Conservation (phyloP, 2,888 invertebrate genomes). For the Icerya purchasi region DNA sequence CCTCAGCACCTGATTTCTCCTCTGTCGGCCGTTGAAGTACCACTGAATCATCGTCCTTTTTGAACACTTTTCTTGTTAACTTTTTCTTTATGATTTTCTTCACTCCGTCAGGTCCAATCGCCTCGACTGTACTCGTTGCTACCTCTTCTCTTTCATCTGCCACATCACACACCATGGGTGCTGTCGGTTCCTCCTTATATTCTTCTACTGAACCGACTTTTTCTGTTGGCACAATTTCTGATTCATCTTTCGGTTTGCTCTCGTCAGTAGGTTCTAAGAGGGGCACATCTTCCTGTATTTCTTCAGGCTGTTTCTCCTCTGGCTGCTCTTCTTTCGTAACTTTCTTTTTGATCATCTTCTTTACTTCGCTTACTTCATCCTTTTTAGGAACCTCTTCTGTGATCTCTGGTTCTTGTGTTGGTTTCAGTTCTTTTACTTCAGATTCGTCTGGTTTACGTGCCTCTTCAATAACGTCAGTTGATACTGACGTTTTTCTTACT, state of each 20-base stretch:
- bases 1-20: neutral
- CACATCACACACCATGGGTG: too few relatives aligned
- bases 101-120: neutral
- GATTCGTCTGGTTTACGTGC: neutral
- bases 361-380: conserved; percentile 16
- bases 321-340: conserved; percentile 18
- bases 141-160: too few relatives aligned
- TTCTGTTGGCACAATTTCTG: too few relatives aligned
- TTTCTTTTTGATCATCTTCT: conserved; percentile 23
- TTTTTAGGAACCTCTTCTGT: neutral
- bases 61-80: neutral
- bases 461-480: neutral
- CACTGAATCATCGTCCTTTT: neutral
- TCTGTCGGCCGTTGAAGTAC: neutral
- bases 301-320: conserved; percentile 24
- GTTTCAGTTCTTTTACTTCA: neutral
- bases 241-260: neutral
- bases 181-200: too few relatives aligned
- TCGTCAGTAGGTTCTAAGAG: neutral
- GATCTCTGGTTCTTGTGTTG: neutral
- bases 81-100: neutral
- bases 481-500: neutral
- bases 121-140: too few relatives aligned
- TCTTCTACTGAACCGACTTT: too few relatives aligned
- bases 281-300: too few relatives aligned